Evolutionary conservation across 1,140 invertebrate genomes (phyloP).

Genomic region (Geopemphigus sp.): DNA sequence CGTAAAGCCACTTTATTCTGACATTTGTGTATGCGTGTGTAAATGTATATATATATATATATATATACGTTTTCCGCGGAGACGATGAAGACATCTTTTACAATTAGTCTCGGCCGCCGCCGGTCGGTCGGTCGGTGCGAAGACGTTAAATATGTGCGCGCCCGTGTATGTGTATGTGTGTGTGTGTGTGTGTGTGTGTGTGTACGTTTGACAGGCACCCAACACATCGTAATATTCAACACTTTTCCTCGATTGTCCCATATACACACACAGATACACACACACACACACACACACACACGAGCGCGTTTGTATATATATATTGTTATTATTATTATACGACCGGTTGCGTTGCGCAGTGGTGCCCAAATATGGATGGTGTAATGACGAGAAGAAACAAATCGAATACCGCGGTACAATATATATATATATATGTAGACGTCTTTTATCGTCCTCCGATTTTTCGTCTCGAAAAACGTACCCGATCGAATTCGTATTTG

Average conservation of each 20-base stretch:
- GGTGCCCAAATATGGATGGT: too few relatives aligned
- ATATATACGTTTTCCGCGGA: not conserved
- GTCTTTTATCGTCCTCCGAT: too few relatives aligned
- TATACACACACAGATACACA: too few relatives aligned
- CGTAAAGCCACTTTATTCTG: constrained; percentile 45
- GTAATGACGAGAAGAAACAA: too few relatives aligned
- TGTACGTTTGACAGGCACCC: constrained; percentile 41
- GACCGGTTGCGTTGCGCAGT: constrained; percentile 15
- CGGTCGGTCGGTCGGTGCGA: not conserved
- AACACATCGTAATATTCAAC: constrained; percentile 43
- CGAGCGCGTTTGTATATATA: not conserved
- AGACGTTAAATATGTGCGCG: too few relatives aligned
- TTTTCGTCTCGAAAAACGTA: too few relatives aligned
- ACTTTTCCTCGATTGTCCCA: too few relatives aligned
- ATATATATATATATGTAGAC: too few relatives aligned
- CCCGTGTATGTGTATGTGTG: too few relatives aligned
- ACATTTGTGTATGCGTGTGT: constrained; percentile 18
- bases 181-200: constrained; percentile 14
- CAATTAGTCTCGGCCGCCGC: constrained; percentile 42
- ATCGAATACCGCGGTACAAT: too few relatives aligned
- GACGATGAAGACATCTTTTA: constrained; percentile 49
- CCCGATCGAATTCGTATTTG: too few relatives aligned
- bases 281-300: not conserved
- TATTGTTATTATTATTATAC: constrained; percentile 25
- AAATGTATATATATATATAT: too few relatives aligned